These are phyloP conservation scores for Elanus axillaris DNA, from an alignment of 2,113 vertebrate genomes.

Conservation along the genomic window DNA sequence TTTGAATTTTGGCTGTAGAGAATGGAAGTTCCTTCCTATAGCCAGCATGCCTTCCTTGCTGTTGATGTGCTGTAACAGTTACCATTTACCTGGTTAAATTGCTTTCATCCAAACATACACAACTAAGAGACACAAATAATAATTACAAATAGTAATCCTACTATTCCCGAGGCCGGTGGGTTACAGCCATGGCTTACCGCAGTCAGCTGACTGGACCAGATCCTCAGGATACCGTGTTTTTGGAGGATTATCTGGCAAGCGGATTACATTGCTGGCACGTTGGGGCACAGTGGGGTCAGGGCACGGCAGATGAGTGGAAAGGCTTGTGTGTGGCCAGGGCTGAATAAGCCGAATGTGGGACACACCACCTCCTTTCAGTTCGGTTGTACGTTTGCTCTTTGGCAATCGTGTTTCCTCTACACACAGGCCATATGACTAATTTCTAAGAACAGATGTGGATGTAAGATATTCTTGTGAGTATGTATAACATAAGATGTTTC, in stretches of 20 bases:
- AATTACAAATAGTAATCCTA: neutral
- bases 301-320: neutral
- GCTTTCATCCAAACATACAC: neutral
- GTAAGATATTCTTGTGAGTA: neutral
- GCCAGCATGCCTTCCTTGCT: fast-evolving
- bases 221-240: neutral
- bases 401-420: neutral
- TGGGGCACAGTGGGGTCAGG: fast-evolving
- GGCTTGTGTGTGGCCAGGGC: neutral
- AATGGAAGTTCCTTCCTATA: neutral
- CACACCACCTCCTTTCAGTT: neutral
- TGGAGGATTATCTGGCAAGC: neutral
- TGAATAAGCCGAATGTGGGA: neutral
- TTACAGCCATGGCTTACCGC: neutral
- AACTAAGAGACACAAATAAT: neutral
- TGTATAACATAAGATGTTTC: neutral
- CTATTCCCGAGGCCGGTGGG: neutral
- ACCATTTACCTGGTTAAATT: neutral
- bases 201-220: neutral
- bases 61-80: neutral
- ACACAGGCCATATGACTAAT: neutral
- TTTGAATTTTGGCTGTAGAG: neutral
- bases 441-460: neutral
- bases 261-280: neutral
- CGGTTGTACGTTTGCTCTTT: neutral